Evolutionary conservation across 2,113 vertebrate species (phyloP), one percentile per base, ranked within the genome.

Genomic region (Syngnathus typhle): DNA sequence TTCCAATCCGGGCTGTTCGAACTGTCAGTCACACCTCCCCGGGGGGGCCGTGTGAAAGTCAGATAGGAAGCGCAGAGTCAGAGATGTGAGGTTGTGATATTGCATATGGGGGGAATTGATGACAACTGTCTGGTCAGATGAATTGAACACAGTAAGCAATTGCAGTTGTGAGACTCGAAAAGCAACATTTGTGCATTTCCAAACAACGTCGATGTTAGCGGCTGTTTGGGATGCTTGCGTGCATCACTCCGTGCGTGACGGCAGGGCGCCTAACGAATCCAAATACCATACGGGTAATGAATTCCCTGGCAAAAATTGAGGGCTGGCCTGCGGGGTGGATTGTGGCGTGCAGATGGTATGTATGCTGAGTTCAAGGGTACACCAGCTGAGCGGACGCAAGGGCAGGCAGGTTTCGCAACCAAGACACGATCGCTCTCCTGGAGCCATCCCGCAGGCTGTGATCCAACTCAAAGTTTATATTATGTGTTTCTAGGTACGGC

Each of bases 251-350:
- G 74, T 18, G 4, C 46, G 37, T 65, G 60, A 68, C 54, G 64
- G 65, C 13, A 37, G 75, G 63, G 47, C 71, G 63, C 58, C 38
- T 55, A 46, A 47, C 54, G 23, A 76, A 73, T 78, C 80, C 80
- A 89, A 87, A 81, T 85, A 82, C 72, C 60, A n/a, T 69, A 61
- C 65, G 69, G 58, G 60, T 74, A 75, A 79, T 86, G 65, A 82
- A 78, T 70, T 80, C 65, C 66, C 54, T 15, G 51, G 78, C 68
- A 76, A 75, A 60, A 70, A 70, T 64, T 56, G 59, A 80, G 72
- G 21, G 72, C 72, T 54, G 41, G 49, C 71, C 78, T 77, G 62
- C 43, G 67, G 68, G 65, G 70, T 5, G 6, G 69, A 76, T 66
- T 59, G 59, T 68, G 59, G 46, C 59, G 69, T 71, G 60, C 83